phyloP scores from a whole-genome alignment of 2,888 invertebrate species.

The Pseudolycoriella hygida region DNA sequence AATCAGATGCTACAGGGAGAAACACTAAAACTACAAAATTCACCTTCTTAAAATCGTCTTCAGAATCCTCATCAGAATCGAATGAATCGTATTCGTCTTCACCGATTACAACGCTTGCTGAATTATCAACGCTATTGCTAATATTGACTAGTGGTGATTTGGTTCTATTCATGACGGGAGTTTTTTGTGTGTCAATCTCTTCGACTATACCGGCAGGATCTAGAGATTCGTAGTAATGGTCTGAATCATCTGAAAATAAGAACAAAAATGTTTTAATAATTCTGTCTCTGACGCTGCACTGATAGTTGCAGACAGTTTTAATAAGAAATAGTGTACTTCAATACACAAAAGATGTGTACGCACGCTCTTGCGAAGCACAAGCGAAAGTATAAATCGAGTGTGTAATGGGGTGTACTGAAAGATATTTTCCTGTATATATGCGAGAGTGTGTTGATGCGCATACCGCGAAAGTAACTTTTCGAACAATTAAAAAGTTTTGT shows the following conservation, averaged over 20 bases:
- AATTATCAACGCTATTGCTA: background rate
- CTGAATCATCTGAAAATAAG: constrained; percentile 41
- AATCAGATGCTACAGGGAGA: background rate
- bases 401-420: too few species aligned
- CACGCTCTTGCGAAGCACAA: too few species aligned
- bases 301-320: background rate
- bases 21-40: constrained; percentile 1
- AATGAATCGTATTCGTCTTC: constrained; percentile 54
- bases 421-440: too few species aligned
- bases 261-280: constrained; percentile 10
- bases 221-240: constrained; percentile 53
- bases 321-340: too few species aligned
- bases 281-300: too few species aligned
- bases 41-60: constrained; percentile 23
- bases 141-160: background rate
- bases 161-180: background rate
- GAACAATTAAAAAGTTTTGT: too few species aligned
- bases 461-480: too few species aligned
- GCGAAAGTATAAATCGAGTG: too few species aligned
- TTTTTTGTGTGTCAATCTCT: background rate
- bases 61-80: constrained; percentile 41
- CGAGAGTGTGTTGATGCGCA: too few species aligned
- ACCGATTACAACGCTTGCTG: constrained; percentile 16
- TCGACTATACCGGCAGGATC: constrained; percentile 17
- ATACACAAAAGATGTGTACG: too few species aligned